phyloP scores from a whole-genome alignment of 2,888 invertebrate species.

The Drosophila quinaria region DNA sequence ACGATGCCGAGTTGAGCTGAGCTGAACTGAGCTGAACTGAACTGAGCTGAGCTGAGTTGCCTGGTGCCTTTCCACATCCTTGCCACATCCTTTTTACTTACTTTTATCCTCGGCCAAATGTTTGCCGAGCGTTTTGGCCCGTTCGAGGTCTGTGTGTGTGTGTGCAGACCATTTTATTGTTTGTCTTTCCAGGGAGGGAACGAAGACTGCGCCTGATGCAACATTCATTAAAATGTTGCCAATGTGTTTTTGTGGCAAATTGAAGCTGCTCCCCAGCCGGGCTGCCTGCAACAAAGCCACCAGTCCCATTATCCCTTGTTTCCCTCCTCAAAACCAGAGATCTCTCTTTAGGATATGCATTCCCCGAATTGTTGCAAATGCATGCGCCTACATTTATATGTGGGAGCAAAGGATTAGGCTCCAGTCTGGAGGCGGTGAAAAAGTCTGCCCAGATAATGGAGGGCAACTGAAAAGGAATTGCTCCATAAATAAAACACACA shows the following conservation, averaged over 20 bases:
- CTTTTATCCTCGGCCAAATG: constrained; percentile 74
- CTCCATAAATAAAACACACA: constrained; percentile 15
- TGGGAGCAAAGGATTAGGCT: constrained; percentile 56
- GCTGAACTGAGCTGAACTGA: constrained; percentile 11
- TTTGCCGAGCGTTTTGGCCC: constrained; percentile 74
- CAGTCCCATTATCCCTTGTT: not conserved
- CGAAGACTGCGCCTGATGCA: constrained; percentile 54
- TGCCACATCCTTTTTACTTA: constrained; percentile 74
- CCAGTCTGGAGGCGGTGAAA: constrained; percentile 13
- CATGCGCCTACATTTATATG: constrained; percentile 30
- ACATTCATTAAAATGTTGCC: constrained; percentile 82
- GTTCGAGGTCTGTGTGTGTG: constrained; percentile 9
- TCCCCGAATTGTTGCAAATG: constrained; percentile 67
- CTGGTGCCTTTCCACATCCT: constrained; percentile 58
- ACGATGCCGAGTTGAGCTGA: constrained; percentile 18
- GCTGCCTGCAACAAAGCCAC: constrained; percentile 11
- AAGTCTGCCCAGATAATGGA: constrained; percentile 13
- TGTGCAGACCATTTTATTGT: constrained; percentile 57
- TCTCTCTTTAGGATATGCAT: constrained; percentile 59
- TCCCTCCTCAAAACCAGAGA: not conserved
- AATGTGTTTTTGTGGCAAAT: constrained; percentile 82
- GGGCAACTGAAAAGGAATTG: constrained; percentile 15
- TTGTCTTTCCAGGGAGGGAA: constrained; percentile 49
- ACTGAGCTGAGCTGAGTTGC: constrained; percentile 11
- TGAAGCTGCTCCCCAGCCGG: constrained; percentile 64